Evolutionary conservation across 2,888 invertebrate genomes (phyloP).

Genomic region (Mimachlamys varia): DNA sequence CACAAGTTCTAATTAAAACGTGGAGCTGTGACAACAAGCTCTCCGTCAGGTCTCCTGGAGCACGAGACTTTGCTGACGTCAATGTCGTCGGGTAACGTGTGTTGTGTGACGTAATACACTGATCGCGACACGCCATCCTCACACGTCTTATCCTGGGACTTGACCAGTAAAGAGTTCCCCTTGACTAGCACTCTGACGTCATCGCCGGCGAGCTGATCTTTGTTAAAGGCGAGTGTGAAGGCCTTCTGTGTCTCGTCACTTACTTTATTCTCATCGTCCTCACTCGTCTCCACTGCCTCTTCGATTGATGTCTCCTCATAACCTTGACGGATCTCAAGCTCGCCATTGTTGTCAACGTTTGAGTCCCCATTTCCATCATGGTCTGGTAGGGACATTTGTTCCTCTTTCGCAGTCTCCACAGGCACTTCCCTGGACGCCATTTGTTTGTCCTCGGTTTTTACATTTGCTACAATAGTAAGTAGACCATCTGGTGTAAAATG

Average conservation of each 20-base stretch:
- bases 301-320: neutral
- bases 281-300: neutral
- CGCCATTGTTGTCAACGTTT: neutral
- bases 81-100: neutral
- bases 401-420: neutral
- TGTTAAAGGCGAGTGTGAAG: neutral
- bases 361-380: neutral
- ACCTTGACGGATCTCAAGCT: neutral
- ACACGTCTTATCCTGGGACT: neutral
- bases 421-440: neutral
- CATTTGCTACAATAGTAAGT: neutral
- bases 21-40: neutral
- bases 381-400: neutral
- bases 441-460: neutral
- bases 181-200: neutral
- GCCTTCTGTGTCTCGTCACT: neutral
- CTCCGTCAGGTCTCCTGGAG: neutral
- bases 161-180: neutral
- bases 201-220: neutral
- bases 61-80: neutral
- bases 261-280: neutral
- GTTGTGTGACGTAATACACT: neutral
- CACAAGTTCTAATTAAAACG: neutral
- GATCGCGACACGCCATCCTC: neutral
- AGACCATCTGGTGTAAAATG: neutral